Evolutionary conservation across 2,888 invertebrate genomes (phyloP).

Genomic region (Agrypnus murinus): DNA sequence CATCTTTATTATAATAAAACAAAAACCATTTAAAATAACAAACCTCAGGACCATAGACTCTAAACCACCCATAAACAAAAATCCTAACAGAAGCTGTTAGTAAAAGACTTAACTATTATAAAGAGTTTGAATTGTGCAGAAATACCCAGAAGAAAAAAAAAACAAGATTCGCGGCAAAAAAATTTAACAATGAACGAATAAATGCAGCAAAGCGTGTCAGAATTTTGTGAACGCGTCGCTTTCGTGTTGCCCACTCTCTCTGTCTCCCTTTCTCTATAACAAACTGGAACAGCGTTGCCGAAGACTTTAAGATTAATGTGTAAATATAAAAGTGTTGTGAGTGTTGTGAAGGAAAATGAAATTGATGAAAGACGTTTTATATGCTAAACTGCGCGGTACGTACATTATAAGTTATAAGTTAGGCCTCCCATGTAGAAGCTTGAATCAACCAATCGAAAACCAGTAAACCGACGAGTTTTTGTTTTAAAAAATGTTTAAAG

Average conservation of each 20-base stretch:
- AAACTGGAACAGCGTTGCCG: no score
- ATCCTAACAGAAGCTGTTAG: conserved; percentile 42
- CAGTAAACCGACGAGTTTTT: conserved; percentile 48
- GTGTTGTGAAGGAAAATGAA: conserved; percentile 47
- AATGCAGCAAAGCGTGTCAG: conserved; percentile 35
- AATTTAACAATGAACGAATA: conserved; percentile 47
- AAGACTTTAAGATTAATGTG: conserved; percentile 33
- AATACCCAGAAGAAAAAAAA: not conserved
- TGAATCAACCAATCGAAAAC: conserved; percentile 52
- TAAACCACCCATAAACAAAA: conserved; percentile 47
- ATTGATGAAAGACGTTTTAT: conserved; percentile 45
- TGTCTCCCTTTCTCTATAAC: conserved; percentile 13
- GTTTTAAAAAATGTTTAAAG: conserved; percentile 53
- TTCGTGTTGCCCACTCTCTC: conserved; percentile 33
- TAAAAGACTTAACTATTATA: conserved; percentile 21
- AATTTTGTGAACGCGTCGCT: conserved; percentile 30
- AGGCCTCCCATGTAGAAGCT: conserved; percentile 58
- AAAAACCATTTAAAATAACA: conserved; percentile 18
- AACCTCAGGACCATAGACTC: not conserved
- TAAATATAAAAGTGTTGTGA: conserved; percentile 1
- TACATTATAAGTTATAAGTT: conserved; percentile 51
- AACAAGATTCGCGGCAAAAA: conserved; percentile 20
- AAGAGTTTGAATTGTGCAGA: not conserved
- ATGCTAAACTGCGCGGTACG: conserved; percentile 50
- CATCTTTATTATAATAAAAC: conserved; percentile 7